A percentile compares a stretch with the other conserved stretches of the same genome.
Evolutionary conservation across 2,797 vertebrate species (phyloP).

Genomic region (Thripadectes ignobilis): DNA sequence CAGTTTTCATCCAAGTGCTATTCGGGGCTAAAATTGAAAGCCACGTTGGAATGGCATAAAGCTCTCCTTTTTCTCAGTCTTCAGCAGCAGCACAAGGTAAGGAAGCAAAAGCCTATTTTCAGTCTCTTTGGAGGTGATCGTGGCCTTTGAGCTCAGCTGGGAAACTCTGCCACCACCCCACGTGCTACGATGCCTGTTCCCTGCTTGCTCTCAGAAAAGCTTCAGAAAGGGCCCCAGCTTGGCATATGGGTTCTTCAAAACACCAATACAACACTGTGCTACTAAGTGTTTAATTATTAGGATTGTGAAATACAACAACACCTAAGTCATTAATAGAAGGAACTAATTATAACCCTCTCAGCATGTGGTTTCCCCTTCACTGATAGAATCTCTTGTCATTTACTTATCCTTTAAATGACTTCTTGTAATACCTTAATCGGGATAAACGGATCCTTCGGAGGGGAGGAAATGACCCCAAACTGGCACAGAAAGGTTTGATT

Average conservation of each 20-base stretch:
- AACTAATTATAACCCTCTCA: not conserved
- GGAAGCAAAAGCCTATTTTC: conserved; percentile 23
- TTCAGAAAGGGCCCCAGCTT: not conserved
- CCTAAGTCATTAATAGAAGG: not conserved
- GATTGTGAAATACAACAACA: not conserved
- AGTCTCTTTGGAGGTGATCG: not conserved
- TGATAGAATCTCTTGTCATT: not conserved
- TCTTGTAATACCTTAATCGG: not conserved
- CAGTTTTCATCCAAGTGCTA: conserved; percentile 14
- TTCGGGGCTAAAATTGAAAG: conserved; percentile 26
- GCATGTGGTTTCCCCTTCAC: not conserved
- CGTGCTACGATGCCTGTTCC: rapidly evolving
- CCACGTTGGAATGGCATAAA: not conserved
- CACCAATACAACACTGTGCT: not conserved
- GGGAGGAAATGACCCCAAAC: not conserved
- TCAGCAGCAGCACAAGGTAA: conserved; percentile 1
- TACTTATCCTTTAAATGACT: conserved; percentile 20
- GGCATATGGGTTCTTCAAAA: not conserved
- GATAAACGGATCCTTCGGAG: conserved; percentile 20
- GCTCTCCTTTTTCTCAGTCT: conserved; percentile 31
- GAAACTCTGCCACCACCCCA: not conserved
- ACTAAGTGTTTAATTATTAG: conserved; percentile 16
- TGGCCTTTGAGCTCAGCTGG: not conserved
- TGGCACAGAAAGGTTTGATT: conserved; percentile 23
- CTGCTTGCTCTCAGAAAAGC: not conserved